Evolutionary conservation across 2,888 invertebrate genomes (phyloP).

Genomic region (Scrobipalpa costella): DNA sequence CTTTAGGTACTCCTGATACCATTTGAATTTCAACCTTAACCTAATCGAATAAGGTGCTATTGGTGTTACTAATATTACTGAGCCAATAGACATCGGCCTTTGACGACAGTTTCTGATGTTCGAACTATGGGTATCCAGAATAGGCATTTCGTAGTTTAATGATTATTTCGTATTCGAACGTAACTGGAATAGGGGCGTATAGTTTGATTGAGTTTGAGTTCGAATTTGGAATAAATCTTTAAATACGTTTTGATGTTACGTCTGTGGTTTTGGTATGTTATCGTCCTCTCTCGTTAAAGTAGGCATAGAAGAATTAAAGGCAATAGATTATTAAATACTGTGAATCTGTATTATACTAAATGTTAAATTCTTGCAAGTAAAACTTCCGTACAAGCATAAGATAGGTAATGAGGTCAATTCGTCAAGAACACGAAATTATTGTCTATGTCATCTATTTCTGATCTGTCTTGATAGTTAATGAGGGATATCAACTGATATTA

Average conservation of each 20-base stretch:
- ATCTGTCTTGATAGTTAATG: no score
- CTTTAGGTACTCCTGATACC: not conserved
- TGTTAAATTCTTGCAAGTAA: no score
- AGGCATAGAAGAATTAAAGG: no score
- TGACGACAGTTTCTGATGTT: slow-evolving; percentile 36
- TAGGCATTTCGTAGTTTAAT: slow-evolving; percentile 18
- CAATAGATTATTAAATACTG: no score
- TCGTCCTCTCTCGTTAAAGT: no score
- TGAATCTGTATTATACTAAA: no score
- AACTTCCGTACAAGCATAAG: no score
- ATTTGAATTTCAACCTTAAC: slow-evolving; percentile 3
- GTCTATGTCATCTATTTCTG: no score
- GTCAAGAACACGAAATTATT: no score
- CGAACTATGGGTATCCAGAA: not conserved
- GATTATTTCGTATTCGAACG: slow-evolving; percentile 1
- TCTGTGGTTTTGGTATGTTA: not conserved
- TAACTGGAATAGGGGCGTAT: not conserved
- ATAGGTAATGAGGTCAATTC: no score
- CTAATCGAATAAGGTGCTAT: not conserved
- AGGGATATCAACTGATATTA: no score
- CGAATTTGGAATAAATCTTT: slow-evolving; percentile 3
- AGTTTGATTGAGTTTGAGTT: slow-evolving; percentile 21
- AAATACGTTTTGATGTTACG: not conserved
- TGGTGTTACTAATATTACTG: not conserved
- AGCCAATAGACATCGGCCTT: slow-evolving; percentile 39